These are phyloP conservation scores for Erythrocercus mccallii DNA, from an alignment of 2,113 vertebrate species.

Conservation along the genomic window DNA sequence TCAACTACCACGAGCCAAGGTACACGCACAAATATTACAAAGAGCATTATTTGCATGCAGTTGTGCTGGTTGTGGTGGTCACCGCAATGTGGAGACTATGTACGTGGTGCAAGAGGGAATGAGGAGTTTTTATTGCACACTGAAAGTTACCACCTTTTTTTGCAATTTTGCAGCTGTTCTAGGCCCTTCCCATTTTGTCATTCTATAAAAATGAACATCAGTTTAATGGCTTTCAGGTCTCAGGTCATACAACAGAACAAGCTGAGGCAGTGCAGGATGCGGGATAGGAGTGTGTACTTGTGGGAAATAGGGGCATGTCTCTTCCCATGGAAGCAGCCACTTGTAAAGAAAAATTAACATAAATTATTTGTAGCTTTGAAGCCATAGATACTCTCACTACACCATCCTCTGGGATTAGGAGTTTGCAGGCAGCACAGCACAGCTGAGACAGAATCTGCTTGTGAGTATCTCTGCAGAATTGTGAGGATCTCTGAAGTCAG, in stretches of 20 bases:
- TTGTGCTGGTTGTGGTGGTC: neutral
- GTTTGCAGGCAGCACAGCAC: neutral
- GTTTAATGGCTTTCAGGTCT: neutral
- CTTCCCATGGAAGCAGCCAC: neutral
- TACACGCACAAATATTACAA: slow-evolving; percentile 10
- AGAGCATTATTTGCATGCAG: neutral
- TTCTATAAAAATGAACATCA: neutral
- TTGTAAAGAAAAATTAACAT: slow-evolving; percentile 14
- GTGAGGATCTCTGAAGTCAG: neutral
- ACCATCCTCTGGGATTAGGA: neutral
- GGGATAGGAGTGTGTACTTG: neutral
- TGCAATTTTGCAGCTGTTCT: neutral
- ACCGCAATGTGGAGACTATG: neutral
- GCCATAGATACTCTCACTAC: neutral
- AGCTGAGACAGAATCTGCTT: neutral
- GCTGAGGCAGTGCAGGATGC: neutral
- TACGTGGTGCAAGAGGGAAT: neutral
- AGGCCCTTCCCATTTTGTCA: neutral
- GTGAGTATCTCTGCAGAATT: neutral
- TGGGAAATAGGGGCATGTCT: neutral
- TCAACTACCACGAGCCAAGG: slow-evolving; percentile 96
- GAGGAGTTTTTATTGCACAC: neutral
- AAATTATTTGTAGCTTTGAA: slow-evolving; percentile 32
- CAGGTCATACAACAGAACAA: neutral
- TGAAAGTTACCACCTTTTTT: neutral